phyloP scores from a whole-genome alignment of 2,888 invertebrate genomes.

The Halictus quadricinctus region DNA sequence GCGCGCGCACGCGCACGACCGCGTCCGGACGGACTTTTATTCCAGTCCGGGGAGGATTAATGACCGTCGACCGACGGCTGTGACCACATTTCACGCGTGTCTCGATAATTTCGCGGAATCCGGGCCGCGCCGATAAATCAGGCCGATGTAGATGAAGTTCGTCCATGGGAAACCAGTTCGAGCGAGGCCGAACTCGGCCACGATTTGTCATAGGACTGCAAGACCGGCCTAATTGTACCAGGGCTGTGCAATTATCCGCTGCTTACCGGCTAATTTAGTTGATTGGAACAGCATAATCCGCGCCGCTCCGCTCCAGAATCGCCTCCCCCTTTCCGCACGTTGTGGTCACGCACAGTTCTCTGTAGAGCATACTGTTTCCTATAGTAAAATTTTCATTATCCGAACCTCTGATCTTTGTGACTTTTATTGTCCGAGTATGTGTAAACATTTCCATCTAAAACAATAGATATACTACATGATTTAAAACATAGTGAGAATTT shows the following conservation, averaged over 20 bases:
- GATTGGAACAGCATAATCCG: constrained; percentile 68
- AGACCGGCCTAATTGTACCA: constrained; percentile 67
- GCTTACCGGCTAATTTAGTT: constrained; percentile 69
- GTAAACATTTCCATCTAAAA: too few relatives aligned
- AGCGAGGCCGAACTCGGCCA: constrained; percentile 46
- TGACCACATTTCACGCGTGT: constrained; percentile 68
- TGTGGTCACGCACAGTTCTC: neutral
- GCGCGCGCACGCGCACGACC: neutral
- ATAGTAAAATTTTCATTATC: too few relatives aligned
- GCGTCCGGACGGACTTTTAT: constrained; percentile 36
- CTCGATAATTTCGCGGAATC: constrained; percentile 69
- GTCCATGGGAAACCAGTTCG: constrained; percentile 66
- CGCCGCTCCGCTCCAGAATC: neutral
- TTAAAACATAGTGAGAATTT: too few relatives aligned
- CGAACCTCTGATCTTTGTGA: too few relatives aligned
- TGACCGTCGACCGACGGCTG: constrained; percentile 30
- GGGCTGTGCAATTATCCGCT: constrained; percentile 71
- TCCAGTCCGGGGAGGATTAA: constrained; percentile 24
- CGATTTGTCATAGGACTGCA: constrained; percentile 75
- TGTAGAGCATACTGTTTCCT: too few relatives aligned
- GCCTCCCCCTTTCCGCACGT: neutral
- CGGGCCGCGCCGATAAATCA: constrained; percentile 73
- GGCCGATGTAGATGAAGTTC: constrained; percentile 66
- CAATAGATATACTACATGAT: too few relatives aligned
- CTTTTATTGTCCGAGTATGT: too few relatives aligned